Conservation (phyloP, 2,113 vertebrate genomes). For the Copsychus sechellarum region DNA sequence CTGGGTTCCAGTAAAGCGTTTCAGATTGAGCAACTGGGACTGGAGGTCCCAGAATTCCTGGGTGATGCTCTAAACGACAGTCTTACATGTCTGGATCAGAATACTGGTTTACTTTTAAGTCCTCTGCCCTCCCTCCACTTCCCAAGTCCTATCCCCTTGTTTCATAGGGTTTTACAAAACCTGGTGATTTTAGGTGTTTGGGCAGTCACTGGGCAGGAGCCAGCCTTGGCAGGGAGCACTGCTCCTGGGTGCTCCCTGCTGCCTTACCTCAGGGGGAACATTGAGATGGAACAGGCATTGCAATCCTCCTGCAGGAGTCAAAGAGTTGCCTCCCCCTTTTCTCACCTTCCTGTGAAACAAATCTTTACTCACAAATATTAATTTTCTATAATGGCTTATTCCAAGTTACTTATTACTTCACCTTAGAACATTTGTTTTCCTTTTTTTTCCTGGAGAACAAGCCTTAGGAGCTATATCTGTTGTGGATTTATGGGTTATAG, state of each 20-base stretch:
- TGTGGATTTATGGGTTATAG: neutral
- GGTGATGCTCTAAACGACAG: neutral
- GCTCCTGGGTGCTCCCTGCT: neutral
- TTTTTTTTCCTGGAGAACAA: neutral
- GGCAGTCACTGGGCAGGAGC: accelerated
- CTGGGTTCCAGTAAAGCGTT: neutral
- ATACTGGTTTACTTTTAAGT: neutral
- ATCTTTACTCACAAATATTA: neutral
- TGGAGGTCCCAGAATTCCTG: neutral
- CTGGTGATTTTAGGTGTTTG: neutral
- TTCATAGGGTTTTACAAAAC: neutral
- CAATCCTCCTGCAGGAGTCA: neutral
- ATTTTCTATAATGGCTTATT: neutral
- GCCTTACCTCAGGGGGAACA: accelerated
- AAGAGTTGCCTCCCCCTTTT: neutral
- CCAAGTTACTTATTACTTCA: neutral
- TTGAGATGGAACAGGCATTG: neutral
- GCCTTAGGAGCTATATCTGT: neutral
- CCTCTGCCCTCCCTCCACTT: neutral
- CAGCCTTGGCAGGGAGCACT: accelerated
- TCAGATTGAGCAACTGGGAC: neutral
- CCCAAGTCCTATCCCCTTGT: neutral
- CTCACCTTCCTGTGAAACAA: neutral
- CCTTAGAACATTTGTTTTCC: neutral
- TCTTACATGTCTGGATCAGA: neutral